phyloP scores from a whole-genome alignment of 2,888 invertebrate species.

The Papilio demoleus region DNA sequence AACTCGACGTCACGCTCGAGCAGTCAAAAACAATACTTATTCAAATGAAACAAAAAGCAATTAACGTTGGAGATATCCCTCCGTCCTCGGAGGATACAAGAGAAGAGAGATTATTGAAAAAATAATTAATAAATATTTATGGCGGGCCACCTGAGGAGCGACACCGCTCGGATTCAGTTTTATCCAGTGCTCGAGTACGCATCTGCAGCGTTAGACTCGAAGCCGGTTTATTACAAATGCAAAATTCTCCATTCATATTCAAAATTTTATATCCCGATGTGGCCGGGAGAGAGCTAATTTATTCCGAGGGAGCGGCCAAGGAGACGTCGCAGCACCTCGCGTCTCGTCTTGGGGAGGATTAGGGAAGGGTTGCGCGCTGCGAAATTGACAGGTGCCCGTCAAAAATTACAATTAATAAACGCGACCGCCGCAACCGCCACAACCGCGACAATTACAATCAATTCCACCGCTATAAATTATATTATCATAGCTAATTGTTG shows the following conservation, averaged over 20 bases:
- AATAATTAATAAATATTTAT: constrained; percentile 85
- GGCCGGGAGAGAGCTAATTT: constrained; percentile 88
- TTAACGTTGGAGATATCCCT: constrained; percentile 81
- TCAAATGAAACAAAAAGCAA: constrained; percentile 84
- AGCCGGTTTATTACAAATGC: constrained; percentile 92
- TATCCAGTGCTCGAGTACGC: constrained; percentile 75
- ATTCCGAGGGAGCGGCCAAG: constrained; percentile 84
- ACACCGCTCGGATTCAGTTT: constrained; percentile 70
- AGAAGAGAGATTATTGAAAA: constrained; percentile 83
- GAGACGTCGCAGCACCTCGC: constrained; percentile 74
- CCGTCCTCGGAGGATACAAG: constrained; percentile 75
- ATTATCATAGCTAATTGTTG: constrained; percentile 24
- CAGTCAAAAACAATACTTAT: constrained; percentile 84
- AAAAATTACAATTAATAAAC: constrained; percentile 84
- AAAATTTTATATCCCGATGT: constrained; percentile 93
- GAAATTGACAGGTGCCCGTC: constrained; percentile 83
- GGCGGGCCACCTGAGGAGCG: constrained; percentile 80
- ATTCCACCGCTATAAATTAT: constrained; percentile 22
- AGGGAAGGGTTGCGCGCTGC: constrained; percentile 79
- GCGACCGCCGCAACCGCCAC: constrained; percentile 68
- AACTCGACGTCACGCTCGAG: constrained; percentile 73
- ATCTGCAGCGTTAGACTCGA: constrained; percentile 78
- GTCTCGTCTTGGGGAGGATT: constrained; percentile 76
- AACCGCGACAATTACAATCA: constrained; percentile 44
- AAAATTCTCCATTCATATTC: constrained; percentile 95